Evolutionary conservation across 2,113 vertebrate genomes (phyloP), one percentile per base, ranked within the genome.

Genomic region (Cathartes aura): DNA sequence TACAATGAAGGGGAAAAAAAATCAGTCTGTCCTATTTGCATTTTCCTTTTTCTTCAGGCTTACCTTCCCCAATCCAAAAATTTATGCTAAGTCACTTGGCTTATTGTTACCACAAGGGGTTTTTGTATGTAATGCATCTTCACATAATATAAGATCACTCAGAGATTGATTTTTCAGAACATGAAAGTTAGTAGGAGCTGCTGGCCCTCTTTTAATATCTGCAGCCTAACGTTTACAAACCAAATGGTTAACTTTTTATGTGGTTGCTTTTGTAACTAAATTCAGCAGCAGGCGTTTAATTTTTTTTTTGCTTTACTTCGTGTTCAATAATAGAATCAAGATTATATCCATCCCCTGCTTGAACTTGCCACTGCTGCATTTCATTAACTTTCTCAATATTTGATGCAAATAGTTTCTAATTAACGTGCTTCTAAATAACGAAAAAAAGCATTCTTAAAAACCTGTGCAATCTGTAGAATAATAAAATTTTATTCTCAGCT

Each of bases 391-490:
- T 52, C 66, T 89, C 75, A 94, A 32, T 93, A 85, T 93, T 92
- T 80, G 34, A 93, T 93, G 93, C 66, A 95, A 94, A 94, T 89
- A 73, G 16, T 82, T 84, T 89, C 66, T 95, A 76, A 90, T 96
- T 92, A 86, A 22, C 11, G 27, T 82, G 24, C 30, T 66, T 91
- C 52, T 58, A 85, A 89, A 91, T 82, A 84, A 79, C 89, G 66
- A 32, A 80, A 52, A 82, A 56, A 92, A 43, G 3, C 2, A 9
- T 50, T 87, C 60, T 82, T 81, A 63, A 74, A 94, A 92, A 15
- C 43, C 11, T 79, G 5, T 85, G 30, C 27, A 34, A 8, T 85
- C 60, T 75, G 4, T 79, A 30, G 53, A 92, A 64, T 79, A 88
- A 73, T 63, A 67, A 88, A 43, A 68, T 72, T 87, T 63, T 83